Percentiles rank a stretch among this genome's conserved stretches.
Conservation (phyloP, 2,797 vertebrate species). For the Gymnocypris eckloni region DNA sequence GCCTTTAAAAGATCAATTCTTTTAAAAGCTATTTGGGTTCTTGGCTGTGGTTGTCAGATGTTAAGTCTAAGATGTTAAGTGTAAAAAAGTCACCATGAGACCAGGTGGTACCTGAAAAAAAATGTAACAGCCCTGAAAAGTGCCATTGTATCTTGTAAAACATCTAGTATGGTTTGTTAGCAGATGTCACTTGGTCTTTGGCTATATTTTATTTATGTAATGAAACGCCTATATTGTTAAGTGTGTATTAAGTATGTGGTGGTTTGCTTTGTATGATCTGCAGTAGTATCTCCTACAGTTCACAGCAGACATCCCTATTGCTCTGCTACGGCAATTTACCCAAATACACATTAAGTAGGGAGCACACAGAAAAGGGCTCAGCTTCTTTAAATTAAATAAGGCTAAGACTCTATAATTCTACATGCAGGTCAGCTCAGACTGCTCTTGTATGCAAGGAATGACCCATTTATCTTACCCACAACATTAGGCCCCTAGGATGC, state of each 20-base stretch:
- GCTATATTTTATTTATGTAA: not conserved
- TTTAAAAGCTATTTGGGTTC: not conserved
- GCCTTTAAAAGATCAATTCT: not conserved
- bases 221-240: not conserved
- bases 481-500: constrained; percentile 61
- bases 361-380: not conserved
- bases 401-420: constrained; percentile 3
- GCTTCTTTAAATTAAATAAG: constrained; percentile 9
- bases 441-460: constrained; percentile 41
- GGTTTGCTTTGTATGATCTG: constrained; percentile 8
- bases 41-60: not conserved
- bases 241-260: not conserved
- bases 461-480: constrained; percentile 48
- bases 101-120: not conserved
- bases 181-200: not conserved
- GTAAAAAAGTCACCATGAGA: not conserved
- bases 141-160: not conserved
- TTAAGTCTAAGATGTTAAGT: not conserved
- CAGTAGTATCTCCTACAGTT: not conserved
- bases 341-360: not conserved
- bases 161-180: not conserved
- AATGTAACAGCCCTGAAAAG: not conserved
- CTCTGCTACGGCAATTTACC: constrained; percentile 20
- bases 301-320: not conserved
- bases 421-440: constrained; percentile 32